phyloP scores from a whole-genome alignment of 1,140 invertebrate species.

The Tetranychus urticae region DNA sequence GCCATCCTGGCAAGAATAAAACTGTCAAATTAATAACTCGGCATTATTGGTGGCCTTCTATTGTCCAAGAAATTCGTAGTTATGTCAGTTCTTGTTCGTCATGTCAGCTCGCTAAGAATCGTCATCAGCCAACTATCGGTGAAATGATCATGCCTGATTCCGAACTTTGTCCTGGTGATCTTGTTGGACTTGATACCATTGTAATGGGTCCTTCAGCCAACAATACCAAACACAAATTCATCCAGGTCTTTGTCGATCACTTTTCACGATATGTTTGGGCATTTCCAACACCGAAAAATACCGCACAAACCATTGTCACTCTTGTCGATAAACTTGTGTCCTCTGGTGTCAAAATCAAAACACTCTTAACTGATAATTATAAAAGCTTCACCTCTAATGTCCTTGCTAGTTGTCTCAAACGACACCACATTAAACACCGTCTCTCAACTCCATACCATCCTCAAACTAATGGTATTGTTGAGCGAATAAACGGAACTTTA shows the following conservation, averaged over 20 bases:
- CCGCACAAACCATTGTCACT: not conserved
- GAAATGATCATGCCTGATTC: not conserved
- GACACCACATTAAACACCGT: not conserved
- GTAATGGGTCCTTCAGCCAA: not conserved
- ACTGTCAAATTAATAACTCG: not conserved
- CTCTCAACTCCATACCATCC: slow-evolving; percentile 7
- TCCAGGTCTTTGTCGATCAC: not conserved
- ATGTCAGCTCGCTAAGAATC: not conserved
- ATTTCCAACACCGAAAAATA: not conserved
- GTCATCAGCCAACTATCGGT: not conserved
- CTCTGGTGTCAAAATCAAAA: not conserved
- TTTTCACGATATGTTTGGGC: not conserved
- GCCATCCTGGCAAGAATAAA: not conserved
- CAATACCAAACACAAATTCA: not conserved
- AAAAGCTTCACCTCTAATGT: not conserved
- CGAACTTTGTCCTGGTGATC: not conserved
- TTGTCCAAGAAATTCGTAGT: not conserved
- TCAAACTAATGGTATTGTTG: slow-evolving; percentile 12
- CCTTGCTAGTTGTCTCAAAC: not conserved
- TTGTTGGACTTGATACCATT: not conserved
- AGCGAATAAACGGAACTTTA: slow-evolving; percentile 8
- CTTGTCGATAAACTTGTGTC: not conserved
- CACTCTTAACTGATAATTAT: slow-evolving; percentile 14
- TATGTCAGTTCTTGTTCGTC: not conserved
- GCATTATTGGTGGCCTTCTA: slow-evolving; percentile 2